Percentiles rank a stretch among this genome's conserved stretches.
phyloP scores from a whole-genome alignment of 2,113 vertebrate genomes.

The Semnornis frantzii region DNA sequence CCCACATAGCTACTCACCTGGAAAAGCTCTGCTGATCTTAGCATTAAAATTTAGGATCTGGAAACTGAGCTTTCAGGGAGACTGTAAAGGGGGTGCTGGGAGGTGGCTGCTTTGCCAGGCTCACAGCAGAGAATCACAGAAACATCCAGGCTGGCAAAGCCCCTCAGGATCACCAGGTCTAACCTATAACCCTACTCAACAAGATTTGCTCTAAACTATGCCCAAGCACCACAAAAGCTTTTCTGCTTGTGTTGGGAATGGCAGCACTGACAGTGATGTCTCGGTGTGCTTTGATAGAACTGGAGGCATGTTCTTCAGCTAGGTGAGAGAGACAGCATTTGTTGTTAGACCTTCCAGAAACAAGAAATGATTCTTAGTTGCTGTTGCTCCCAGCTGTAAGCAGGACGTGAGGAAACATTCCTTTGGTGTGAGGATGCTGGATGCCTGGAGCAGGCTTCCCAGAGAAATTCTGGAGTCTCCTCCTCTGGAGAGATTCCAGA shows the following conservation, averaged over 20 bases:
- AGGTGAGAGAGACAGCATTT: neutral
- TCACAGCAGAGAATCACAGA: neutral
- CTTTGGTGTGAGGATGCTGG: no score
- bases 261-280: neutral
- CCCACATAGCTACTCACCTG: neutral
- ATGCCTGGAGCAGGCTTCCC: no score
- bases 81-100: rapidly evolving
- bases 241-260: neutral
- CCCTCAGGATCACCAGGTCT: no score
- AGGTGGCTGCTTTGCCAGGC: neutral
- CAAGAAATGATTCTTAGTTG: neutral
- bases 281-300: neutral
- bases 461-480: no score
- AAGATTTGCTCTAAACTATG: no score
- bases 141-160: no score
- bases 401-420: no score
- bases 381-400: neutral
- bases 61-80: neutral
- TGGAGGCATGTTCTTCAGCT: neutral
- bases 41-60: neutral
- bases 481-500: no score
- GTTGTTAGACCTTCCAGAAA: neutral
- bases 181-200: no score
- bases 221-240: neutral
- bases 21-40: neutral